phyloP scores from a whole-genome alignment of 2,888 invertebrate species.

The Palloptera scutellata region DNA sequence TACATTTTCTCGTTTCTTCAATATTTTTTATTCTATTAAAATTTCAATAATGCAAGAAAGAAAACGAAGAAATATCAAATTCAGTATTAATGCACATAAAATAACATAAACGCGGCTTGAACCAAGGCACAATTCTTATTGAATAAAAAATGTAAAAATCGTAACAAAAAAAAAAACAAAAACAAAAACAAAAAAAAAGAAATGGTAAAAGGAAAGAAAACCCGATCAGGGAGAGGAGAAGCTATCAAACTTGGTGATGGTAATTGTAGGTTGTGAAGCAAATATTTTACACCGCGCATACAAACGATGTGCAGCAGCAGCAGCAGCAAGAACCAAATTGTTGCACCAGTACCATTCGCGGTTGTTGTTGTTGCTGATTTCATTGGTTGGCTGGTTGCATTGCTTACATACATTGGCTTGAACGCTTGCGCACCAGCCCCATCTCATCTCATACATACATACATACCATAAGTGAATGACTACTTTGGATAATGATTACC shows the following conservation, averaged over 20 bases:
- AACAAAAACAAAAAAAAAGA: no score
- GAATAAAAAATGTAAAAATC: no score
- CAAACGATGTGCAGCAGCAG: conserved; percentile 12
- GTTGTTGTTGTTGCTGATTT: conserved; percentile 1
- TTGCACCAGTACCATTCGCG: conserved; percentile 1
- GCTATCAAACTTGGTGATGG: conserved; percentile 58
- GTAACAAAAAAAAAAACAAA: no score
- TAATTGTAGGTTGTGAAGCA: conserved; percentile 55
- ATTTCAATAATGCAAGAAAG: no score
- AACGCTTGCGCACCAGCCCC: background rate
- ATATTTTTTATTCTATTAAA: no score
- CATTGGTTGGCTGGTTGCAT: background rate
- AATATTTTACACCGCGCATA: conserved; percentile 34
- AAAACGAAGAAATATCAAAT: no score
- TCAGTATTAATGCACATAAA: no score
- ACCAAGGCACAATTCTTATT: no score
- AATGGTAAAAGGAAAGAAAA: background rate
- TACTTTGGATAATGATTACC: conserved; percentile 58
- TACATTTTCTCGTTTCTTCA: no score
- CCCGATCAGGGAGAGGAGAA: conserved; percentile 24
- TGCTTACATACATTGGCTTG: background rate
- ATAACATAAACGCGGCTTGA: no score
- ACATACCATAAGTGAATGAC: conserved; percentile 42
- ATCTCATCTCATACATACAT: background rate
- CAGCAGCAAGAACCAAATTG: background rate